Percentiles rank a stretch among this genome's conserved stretches.
These are phyloP conservation scores for Sisyra nigra DNA, from an alignment of 2,888 invertebrate species.

Conservation along the genomic window DNA sequence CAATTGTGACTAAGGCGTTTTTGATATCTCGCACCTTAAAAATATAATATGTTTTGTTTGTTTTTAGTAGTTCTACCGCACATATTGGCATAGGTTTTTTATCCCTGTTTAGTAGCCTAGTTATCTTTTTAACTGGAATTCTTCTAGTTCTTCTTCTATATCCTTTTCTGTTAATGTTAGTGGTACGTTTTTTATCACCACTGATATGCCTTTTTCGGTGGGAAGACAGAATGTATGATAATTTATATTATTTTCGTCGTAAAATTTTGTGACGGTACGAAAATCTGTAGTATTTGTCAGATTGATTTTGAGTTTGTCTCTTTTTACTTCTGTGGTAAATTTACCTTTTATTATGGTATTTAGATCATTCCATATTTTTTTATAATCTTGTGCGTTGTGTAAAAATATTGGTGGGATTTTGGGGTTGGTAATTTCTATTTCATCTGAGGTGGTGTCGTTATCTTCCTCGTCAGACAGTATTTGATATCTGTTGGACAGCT, in stretches of 20 bases:
- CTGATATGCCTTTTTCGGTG: not conserved
- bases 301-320: not conserved
- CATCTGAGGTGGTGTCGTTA: too few species aligned
- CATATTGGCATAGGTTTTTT: not conserved
- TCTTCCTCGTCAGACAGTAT: too few species aligned
- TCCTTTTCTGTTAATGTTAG: not conserved
- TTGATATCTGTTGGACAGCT: too few species aligned
- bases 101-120: not conserved
- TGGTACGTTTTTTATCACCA: not conserved
- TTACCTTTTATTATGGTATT: not conserved
- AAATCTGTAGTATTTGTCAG: not conserved
- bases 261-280: not conserved
- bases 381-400: not conserved
- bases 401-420: constrained; percentile 1
- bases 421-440: too few species aligned
- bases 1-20: not conserved
- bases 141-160: not conserved
- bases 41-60: not conserved
- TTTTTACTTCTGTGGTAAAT: not conserved
- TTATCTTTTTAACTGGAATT: not conserved
- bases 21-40: not conserved
- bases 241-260: not conserved
- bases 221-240: not conserved
- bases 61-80: not conserved
- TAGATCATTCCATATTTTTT: not conserved